Percentiles rank a stretch among this genome's conserved stretches.
Conservation (phyloP, 2,797 vertebrate genomes). For the Trematomus bernacchii region DNA sequence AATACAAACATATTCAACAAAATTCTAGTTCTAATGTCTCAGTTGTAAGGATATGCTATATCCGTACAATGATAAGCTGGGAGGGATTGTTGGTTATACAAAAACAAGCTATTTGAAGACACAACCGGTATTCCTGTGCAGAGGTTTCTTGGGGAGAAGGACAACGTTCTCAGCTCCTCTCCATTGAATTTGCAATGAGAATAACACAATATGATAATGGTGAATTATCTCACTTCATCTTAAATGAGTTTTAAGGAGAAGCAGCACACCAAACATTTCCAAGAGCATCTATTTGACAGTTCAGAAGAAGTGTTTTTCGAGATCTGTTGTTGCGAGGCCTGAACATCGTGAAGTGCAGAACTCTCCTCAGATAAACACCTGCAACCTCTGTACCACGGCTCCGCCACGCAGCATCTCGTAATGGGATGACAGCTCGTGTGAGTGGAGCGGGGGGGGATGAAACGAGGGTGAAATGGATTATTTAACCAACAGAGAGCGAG, state of each 20-base stretch:
- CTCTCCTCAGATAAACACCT: conserved; percentile 42
- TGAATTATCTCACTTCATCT: background rate
- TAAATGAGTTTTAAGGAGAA: background rate
- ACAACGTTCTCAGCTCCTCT: background rate
- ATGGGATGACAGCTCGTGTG: conserved; percentile 73
- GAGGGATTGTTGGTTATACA: background rate
- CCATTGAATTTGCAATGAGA: background rate
- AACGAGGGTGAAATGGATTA: conserved; percentile 81
- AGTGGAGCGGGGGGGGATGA: conserved; percentile 66
- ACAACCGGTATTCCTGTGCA: background rate
- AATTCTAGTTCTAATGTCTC: background rate
- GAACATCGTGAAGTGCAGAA: conserved; percentile 40
- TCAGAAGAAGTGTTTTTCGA: conserved; percentile 15
- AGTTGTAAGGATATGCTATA: background rate
- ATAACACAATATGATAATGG: background rate
- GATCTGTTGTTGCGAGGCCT: conserved; percentile 36
- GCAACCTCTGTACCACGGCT: conserved; percentile 42
- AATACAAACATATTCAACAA: background rate
- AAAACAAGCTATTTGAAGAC: background rate
- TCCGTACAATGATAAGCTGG: background rate
- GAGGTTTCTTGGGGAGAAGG: background rate
- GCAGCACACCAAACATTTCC: background rate
- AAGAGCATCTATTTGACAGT: background rate
- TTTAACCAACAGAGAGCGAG: conserved; percentile 80
- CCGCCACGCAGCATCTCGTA: conserved; percentile 56